These are phyloP conservation scores for Chamaetylas fuelleborni DNA, from an alignment of 2,113 vertebrate genomes.

Conservation along the genomic window DNA sequence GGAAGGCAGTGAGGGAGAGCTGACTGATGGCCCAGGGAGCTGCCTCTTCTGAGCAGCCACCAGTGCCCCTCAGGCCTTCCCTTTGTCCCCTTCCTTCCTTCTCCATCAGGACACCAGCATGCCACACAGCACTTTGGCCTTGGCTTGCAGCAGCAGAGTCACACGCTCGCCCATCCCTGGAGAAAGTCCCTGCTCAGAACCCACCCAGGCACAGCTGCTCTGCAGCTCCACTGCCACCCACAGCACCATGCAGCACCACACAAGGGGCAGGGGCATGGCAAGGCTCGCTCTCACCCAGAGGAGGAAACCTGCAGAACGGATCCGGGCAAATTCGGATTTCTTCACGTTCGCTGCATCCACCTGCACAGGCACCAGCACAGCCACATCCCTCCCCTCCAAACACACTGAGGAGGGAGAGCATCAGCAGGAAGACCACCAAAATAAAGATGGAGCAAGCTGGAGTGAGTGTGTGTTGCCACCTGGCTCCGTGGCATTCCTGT, in stretches of 20 bases:
- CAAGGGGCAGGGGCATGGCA: accelerated
- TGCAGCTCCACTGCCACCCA: not conserved
- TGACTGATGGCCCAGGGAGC: not conserved
- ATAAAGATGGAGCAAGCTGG: not conserved
- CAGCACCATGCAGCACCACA: accelerated
- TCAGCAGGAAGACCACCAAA: not conserved
- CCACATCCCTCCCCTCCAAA: accelerated
- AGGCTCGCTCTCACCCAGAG: not conserved
- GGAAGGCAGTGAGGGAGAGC: not conserved
- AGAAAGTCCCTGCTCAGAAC: not conserved
- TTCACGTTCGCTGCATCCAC: not conserved
- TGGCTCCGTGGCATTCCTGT: not conserved
- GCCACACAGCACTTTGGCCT: not conserved
- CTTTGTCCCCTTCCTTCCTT: not conserved
- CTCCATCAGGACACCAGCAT: accelerated
- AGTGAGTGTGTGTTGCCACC: not conserved
- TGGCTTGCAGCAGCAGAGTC: not conserved
- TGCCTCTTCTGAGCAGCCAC: not conserved
- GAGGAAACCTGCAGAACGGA: not conserved
- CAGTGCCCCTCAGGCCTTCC: not conserved
- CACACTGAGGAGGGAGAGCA: not conserved
- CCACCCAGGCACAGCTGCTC: not conserved
- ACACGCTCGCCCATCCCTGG: not conserved
- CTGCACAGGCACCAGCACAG: not conserved
- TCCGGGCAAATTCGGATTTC: accelerated